These are phyloP conservation scores for Oryzias javanicus DNA, from an alignment of 2,113 vertebrate genomes.

Conservation along the genomic window DNA sequence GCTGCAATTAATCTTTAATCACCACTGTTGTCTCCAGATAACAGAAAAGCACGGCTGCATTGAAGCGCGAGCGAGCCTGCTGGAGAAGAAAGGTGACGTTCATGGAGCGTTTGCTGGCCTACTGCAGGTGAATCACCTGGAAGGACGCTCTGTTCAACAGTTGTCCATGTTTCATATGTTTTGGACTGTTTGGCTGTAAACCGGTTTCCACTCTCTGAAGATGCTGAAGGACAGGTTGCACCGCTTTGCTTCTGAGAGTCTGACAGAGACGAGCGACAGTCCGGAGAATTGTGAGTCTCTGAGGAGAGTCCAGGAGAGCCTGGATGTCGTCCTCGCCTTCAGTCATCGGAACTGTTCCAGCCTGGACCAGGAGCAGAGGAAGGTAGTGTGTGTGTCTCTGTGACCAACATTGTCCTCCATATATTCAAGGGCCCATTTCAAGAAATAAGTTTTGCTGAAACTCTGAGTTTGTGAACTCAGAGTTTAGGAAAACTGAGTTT, in stretches of 20 bases:
- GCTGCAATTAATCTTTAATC: not conserved
- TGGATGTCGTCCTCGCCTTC: slow-evolving; percentile 84
- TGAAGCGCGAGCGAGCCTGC: slow-evolving; percentile 86
- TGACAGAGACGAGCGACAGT: not conserved
- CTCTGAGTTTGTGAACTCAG: too few relatives aligned
- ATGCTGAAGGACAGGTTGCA: slow-evolving; percentile 68
- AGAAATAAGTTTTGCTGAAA: too few relatives aligned
- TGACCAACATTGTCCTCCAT: not conserved
- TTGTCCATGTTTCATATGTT: not conserved
- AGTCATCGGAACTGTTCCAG: slow-evolving; percentile 88
- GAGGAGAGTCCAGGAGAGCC: slow-evolving; percentile 77
- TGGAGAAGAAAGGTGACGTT: slow-evolving; percentile 92
- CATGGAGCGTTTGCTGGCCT: slow-evolving; percentile 88
- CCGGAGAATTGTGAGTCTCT: slow-evolving; percentile 51
- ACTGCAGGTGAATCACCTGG: slow-evolving; percentile 80
- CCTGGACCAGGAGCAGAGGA: slow-evolving; percentile 87
- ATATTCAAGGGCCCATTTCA: too few relatives aligned
- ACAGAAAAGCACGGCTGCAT: slow-evolving; percentile 83
- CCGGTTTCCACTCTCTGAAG: slow-evolving; percentile 41
- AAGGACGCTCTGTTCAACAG: not conserved
- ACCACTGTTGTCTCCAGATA: slow-evolving; percentile 70
- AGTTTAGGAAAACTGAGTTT: too few relatives aligned
- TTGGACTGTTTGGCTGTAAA: not conserved
- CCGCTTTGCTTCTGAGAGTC: slow-evolving; percentile 48
- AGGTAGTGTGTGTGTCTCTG: slow-evolving; percentile 76